Base-by-base conservation (phyloP, 2,888 invertebrate species). In the Pteria penguin region DNA sequence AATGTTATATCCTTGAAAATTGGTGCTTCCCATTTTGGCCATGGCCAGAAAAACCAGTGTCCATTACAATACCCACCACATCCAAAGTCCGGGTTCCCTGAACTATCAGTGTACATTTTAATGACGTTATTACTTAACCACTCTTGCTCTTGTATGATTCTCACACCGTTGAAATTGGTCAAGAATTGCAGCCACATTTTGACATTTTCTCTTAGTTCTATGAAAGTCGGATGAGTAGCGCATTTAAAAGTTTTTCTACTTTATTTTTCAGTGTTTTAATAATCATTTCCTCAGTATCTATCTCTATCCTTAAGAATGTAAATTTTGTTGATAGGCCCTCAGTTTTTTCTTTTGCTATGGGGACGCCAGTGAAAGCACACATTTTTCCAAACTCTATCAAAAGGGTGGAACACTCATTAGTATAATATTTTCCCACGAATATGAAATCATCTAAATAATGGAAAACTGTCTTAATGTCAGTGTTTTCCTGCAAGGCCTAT, bases 361-460 rank as follows among this genome's bases (percentile, higher is more conserved):
- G 61, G 18, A 61, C 22, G 11, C 45, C 45, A 14, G 18, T 45
- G 18, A 45, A 45, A 45, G 18, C 45, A 45, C 18, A 45, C 8
- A 45, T 45, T 45, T 45, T 45, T 14, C 8, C 45, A 45, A 45
- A 45, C 8, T 0, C 45, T 45, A 18, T 45, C 45, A 45, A 14
- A 45, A 45, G 18, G 8, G 8, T 45, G 8, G 45, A 14, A 18
- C 45, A 45, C 5, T 32, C 29, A 29, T 31, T n/a, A 8, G 45
- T 45, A 18, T 45, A 8, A 45, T 45, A 18, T 45, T 45, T 45
- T 45, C 45, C 45, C 45, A 45, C 18, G 18, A 45, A 45, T 45
- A 66, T 63, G 33, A 66, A 66, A 26, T 66, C 66, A 61, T 70
- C 70, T 29, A 70, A 8, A 45, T 45, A 45, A 18, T 45, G 45